Evolutionary conservation across 2,113 vertebrate genomes (phyloP), one percentile per base, ranked within the genome.

Genomic region (Orthonyx spaldingii): DNA sequence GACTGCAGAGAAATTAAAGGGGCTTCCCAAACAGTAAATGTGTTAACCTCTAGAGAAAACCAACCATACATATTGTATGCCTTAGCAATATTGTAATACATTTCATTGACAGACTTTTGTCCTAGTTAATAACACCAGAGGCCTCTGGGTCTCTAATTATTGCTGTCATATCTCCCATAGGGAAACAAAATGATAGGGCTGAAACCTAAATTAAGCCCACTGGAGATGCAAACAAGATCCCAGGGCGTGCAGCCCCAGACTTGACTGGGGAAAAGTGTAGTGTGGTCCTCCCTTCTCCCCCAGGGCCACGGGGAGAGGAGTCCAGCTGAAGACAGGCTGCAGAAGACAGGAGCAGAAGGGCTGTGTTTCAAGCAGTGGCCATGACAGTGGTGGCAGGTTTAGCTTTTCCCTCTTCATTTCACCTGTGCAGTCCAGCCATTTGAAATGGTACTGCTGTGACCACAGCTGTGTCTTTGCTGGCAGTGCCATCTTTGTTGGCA

Each of bases 251-350:
- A 83, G 44, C 11, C 11, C 32, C 37, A 65, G 59, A 20, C 21
- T 15, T 0, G 2, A 7, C 10, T 0, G 0, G 46, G 44, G 5
- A 6, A 1, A 1, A 76, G 52, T 4, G 32, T 2, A 0, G 2
- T 2, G 1, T 33, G 41, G 17, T 42, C 10, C 30, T 75, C 8
- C 35, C 66, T 55, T 16, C 30, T 35, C 2, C 21, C 20, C 26
- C 12, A 3, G 46, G 50, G 33, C 59, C 2, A 0, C 1, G 4
- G 24, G 27, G 21, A 55, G 44, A 60, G 6, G 11, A 1, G 0
- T 41, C 19, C 4, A 4, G 3, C 66, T 13, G 2, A 5, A 6
- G 9, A 17, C 23, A n/a, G 10, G 32, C 50, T 87, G 68, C 42
- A n/a, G 87, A 35, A 71, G 30, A 21, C 35, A 24, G 13, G 22